Percentiles rank a stretch among this genome's conserved stretches.
Evolutionary conservation across 2,888 invertebrate species (phyloP).

Genomic region (Ischnura elegans): DNA sequence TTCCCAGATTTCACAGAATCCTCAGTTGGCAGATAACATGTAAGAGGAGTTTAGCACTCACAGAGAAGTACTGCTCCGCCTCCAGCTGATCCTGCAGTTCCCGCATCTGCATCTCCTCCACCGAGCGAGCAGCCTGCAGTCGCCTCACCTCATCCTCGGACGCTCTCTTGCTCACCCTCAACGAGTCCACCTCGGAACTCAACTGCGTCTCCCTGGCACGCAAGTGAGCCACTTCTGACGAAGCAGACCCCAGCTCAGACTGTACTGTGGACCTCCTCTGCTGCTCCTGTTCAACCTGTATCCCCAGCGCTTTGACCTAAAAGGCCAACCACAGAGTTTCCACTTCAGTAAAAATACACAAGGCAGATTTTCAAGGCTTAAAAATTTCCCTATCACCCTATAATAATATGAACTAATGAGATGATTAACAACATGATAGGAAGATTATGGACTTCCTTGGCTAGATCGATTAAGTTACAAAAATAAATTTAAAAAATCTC

Average conservation of each 20-base stretch:
- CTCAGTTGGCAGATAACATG: too few relatives aligned
- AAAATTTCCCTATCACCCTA: too few relatives aligned
- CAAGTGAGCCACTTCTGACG: slow-evolving; percentile 85
- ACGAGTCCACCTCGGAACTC: slow-evolving; percentile 83
- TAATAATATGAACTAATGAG: too few relatives aligned
- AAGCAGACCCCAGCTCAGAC: slow-evolving; percentile 87
- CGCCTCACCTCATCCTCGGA: slow-evolving; percentile 89
- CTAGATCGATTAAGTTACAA: too few relatives aligned
- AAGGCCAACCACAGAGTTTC: too few relatives aligned
- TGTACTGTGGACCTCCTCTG: slow-evolving; percentile 90
- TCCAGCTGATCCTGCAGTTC: slow-evolving; percentile 97
- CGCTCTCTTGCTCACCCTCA: slow-evolving; percentile 85
- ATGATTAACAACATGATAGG: too few relatives aligned
- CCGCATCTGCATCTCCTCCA: slow-evolving; percentile 88
- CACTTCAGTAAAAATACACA: too few relatives aligned
- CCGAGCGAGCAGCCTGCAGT: slow-evolving; percentile 84
- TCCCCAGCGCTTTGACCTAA: slow-evolving; percentile 88
- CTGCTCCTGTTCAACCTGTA: slow-evolving; percentile 95
- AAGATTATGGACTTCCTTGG: too few relatives aligned
- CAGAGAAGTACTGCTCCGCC: slow-evolving; percentile 96
- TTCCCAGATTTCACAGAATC: too few relatives aligned
- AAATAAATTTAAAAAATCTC: too few relatives aligned
- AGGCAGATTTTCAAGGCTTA: too few relatives aligned
- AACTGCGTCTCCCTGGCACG: slow-evolving; percentile 87
- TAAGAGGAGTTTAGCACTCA: slow-evolving; percentile 75